A percentile compares a stretch with the other conserved stretches of the same genome.
These are phyloP conservation scores for Ceraclea dissimilis DNA, from an alignment of 2,888 invertebrate genomes.

Conservation along the genomic window DNA sequence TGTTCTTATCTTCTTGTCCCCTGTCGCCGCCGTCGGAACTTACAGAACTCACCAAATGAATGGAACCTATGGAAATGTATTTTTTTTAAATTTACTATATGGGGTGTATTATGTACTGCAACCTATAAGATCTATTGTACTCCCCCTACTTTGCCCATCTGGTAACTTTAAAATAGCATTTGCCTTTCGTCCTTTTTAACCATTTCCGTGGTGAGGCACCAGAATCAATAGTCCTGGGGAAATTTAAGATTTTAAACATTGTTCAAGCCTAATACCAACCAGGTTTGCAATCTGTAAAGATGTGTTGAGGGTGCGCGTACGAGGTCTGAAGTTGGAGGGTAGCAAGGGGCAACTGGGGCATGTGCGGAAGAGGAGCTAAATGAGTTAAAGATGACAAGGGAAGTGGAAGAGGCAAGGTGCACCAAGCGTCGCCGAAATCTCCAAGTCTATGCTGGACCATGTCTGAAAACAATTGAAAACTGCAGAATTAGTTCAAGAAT, in stretches of 20 bases:
- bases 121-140: too few relatives aligned
- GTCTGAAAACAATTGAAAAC: not conserved
- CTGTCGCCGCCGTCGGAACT: slow-evolving; percentile 1
- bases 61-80: not conserved
- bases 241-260: too few relatives aligned
- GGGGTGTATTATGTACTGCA: too few relatives aligned
- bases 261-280: too few relatives aligned
- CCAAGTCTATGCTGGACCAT: slow-evolving; percentile 33
- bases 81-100: too few relatives aligned
- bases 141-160: too few relatives aligned
- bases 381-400: slow-evolving; percentile 39
- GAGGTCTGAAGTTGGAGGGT: slow-evolving; percentile 4
- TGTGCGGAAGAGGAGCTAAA: slow-evolving; percentile 38
- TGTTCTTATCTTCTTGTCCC: not conserved
- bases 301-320: not conserved
- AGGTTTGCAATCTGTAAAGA: slow-evolving; percentile 7
- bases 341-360: slow-evolving; percentile 25
- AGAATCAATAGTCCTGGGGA: too few relatives aligned
- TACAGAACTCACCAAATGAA: not conserved
- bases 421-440: slow-evolving; percentile 31
- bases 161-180: not conserved
- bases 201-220: too few relatives aligned
- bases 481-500: too few relatives aligned
- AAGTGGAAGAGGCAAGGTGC: slow-evolving; percentile 39
- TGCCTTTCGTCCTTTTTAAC: too few relatives aligned